Conservation (phyloP, 2,888 invertebrate genomes). For the Pyrochroa serraticornis region DNA sequence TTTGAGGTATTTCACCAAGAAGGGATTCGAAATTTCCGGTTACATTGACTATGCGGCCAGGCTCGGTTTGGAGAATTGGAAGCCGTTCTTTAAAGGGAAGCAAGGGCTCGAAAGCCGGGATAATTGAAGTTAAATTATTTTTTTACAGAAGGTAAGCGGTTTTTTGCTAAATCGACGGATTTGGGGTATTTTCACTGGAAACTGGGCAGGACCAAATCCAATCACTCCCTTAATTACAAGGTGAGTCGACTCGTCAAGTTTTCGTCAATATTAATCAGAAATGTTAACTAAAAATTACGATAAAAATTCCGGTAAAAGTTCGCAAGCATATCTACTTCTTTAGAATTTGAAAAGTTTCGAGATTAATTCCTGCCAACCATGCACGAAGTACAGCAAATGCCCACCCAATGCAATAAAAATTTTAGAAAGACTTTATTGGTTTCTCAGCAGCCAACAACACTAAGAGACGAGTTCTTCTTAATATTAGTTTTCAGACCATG, state of each 20-base stretch:
- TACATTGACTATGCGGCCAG: slow-evolving; percentile 83
- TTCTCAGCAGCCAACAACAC: no score
- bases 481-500: no score
- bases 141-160: slow-evolving; percentile 55
- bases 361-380: no score
- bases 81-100: slow-evolving; percentile 70
- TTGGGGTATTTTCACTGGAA: slow-evolving; percentile 82
- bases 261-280: no score
- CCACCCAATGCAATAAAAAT: no score
- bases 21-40: slow-evolving; percentile 81
- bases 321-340: no score
- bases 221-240: slow-evolving; percentile 78
- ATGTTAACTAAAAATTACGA: no score
- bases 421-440: no score
- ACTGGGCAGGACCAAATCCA: slow-evolving; percentile 70
- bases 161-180: slow-evolving; percentile 73
- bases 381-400: no score
- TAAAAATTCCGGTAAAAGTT: no score
- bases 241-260: slow-evolving; percentile 55
- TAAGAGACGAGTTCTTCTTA: no score
- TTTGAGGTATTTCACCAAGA: slow-evolving; percentile 69
- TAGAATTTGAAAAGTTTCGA: no score
- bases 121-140: slow-evolving; percentile 20
- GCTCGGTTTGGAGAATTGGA: slow-evolving; percentile 75
- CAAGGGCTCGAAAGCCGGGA: neutral